Evolutionary conservation across 2,797 vertebrate species (phyloP), one percentile per base, ranked within the genome.

Genomic region (Buceros bicornis): DNA sequence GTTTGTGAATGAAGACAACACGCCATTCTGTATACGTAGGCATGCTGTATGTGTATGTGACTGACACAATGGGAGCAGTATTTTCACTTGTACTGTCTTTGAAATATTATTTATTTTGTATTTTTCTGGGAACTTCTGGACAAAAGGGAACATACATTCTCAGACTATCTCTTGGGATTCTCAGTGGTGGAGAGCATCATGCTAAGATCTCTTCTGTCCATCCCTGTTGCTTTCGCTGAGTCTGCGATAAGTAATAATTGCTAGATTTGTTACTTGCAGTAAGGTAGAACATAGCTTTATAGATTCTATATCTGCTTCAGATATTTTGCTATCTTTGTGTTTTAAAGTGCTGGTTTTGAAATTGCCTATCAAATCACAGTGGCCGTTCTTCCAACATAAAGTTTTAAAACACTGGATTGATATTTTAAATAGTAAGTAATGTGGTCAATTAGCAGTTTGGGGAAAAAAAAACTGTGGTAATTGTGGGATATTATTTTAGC

Each of bases 71-170:
- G 98, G 98, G 98, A 98, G 98, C 97, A 98, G 97, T 98, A 97
- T 98, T 98, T 98, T 98, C 97, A 97, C 97, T 96, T 97, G 97
- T 98, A 97, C 95, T 98, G 97, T 98, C 98, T 98, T 98, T 98
- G 95, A 97, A 95, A 97, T 98, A 98, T 98, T 99, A 99, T 99
- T 99, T 99, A 98, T 99, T 99, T 98, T 98, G 97, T 98, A 97
- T 98, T 98, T 97, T 96, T 98, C 98, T 97, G 87, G 97, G 98
- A 97, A 97, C 97, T 97, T 98, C 95, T 97, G 97, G 98, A 97
- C 95, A 96, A 97, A 97, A 95, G 94, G 96, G 93, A 96, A 95
- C 96, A 97, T 96, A 91, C 94, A 91, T 91, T 66, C 97, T 97
- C 93, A 97, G 74, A 82, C 95, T 31, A 11, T 95, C 93, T 97